phyloP scores from a whole-genome alignment of 2,888 invertebrate species.

The Dioctria linearis region DNA sequence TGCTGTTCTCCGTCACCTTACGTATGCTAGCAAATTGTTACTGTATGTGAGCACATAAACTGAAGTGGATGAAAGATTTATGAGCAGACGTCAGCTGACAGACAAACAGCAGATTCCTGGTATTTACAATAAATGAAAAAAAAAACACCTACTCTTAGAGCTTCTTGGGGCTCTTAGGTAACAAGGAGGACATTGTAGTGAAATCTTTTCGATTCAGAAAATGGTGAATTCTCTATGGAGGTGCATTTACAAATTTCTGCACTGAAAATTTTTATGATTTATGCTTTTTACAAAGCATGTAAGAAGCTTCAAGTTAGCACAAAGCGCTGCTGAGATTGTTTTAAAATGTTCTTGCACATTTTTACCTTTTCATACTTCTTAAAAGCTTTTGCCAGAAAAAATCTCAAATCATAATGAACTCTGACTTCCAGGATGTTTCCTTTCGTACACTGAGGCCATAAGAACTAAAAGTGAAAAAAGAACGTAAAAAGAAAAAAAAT shows the following conservation, averaged over 20 bases:
- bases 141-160: not conserved
- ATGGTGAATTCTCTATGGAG: not conserved
- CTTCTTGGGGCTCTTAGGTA: not conserved
- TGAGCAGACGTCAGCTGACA: not conserved
- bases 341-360: not conserved
- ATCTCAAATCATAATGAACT: slow-evolving; percentile 15
- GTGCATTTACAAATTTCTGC: slow-evolving; percentile 25
- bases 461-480: slow-evolving; percentile 10
- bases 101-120: not conserved
- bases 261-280: slow-evolving; percentile 24
- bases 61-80: slow-evolving; percentile 12
- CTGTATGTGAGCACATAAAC: slow-evolving; percentile 22
- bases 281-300: slow-evolving; percentile 13
- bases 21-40: slow-evolving; percentile 20
- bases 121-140: not conserved
- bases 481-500: slow-evolving; percentile 15
- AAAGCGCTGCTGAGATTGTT: slow-evolving; percentile 10
- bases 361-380: no score
- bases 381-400: slow-evolving; percentile 3
- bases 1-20: slow-evolving; percentile 12
- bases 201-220: no score
- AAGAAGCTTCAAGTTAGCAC: not conserved
- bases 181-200: not conserved
- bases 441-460: not conserved
- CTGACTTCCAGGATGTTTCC: slow-evolving; percentile 3